Evolutionary conservation across 2,113 vertebrate species (phyloP), one percentile per base, ranked within the genome.

Genomic region (Urocolius indicus): DNA sequence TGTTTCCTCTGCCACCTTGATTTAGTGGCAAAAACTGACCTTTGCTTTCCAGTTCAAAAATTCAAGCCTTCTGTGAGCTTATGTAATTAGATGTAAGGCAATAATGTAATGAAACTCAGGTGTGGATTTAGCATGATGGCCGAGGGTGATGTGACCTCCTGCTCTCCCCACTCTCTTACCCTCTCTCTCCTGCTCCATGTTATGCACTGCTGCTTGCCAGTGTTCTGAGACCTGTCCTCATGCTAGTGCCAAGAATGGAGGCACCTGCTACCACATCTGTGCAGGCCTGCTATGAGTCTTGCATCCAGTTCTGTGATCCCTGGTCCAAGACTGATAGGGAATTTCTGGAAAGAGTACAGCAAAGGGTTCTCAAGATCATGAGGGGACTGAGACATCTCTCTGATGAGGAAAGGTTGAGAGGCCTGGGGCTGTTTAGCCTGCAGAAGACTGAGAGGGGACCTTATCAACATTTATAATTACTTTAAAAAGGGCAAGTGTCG

Each of bases 1-100:
- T 92, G 65, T 87, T 92, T 90, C 86, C 77, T 87, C 88, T 7
- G 7, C 69, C 73, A 90, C 69, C 93, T 92, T 90, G 83, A 94
- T 94, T 97, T 95, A 96, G 83, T 27, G 51, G 61, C 65, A 90
- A 92, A 93, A 96, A 49, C 59, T 95, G 90, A 90, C 95, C 94
- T 95, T 86, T 94, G 90, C 80, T 81, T 92, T 75, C 52, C 61
- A 54, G 94, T 89, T 93, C 92, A 94, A 52, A 86, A 90, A 88
- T 81, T 88, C 51, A 74, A 83, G 83, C 73, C 85, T 93, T 92
- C 52, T 84, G 85, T 78, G 92, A 95, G 83, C 73, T 90, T 81
- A 82, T 76, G 81, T 87, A 94, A 89, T 93, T 84, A 90, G 93
- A 75, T 68, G 92, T 54, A 32, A 46, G 81, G 57, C 90, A 90